Base-by-base conservation (phyloP, 2,888 invertebrate species). In the Meandrusa payeni region DNA sequence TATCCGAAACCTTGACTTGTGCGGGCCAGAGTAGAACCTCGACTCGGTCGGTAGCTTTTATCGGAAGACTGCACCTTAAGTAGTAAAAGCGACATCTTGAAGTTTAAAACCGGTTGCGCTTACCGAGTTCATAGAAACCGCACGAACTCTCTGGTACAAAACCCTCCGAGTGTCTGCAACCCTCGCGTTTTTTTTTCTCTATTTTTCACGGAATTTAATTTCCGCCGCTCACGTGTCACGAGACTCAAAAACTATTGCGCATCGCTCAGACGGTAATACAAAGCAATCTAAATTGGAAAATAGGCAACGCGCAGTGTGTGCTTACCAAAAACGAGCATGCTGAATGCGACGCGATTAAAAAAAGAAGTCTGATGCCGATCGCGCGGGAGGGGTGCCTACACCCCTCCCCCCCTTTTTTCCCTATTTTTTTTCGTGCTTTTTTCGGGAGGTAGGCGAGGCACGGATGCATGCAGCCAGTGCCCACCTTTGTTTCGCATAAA, bases 271-370 rank as follows among this genome's bases (percentile, higher is more conserved):
- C 83, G 77, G 81, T 86, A 87, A 87, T 86, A 86, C 86, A 86
- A 86, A 86, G 87, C 86, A 85, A 87, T 87, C 86, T 86, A 86
- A 87, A 86, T 86, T 86, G 86, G 86, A 87, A 86, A 85, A 87
- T 86, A 86, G 86, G 86, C 86, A 85, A 79, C 81, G 85, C 80
- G 81, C 85, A 75, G 78, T 87, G 83, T 86, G 82, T 86, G 86
- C 86, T 86, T 86, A 85, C 86, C 83, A 81, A 87, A 86, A 87
- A 86, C 82, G 86, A 87, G 68, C 74, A 83, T 69, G 67, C 71
- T 69, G 85, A 86, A 77, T 76, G 76, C 86, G 82, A 86, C 86
- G 86, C 87, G 87, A 87, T 87, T 85, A 86, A 87, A 87, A 87
- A 87, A 87, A 85, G 86, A 86, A 87, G 85, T 68, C 74, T 66